Evolutionary conservation across 2,888 invertebrate genomes (phyloP).

Genomic region (Dusona sp.): DNA sequence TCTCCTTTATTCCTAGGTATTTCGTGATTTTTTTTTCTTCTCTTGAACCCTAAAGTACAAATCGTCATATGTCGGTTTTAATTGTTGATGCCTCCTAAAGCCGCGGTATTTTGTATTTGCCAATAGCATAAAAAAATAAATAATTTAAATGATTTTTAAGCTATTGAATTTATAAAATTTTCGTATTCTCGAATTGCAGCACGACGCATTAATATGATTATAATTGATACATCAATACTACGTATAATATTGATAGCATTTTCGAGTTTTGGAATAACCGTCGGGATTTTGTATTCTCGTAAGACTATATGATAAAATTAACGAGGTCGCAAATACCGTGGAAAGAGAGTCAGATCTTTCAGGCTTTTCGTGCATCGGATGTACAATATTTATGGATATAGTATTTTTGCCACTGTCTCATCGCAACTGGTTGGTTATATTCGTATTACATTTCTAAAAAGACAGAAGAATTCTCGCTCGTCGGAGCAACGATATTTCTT

Average conservation of each 20-base stretch:
- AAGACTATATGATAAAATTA: constrained; percentile 43
- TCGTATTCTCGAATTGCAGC: background rate
- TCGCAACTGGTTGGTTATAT: background rate
- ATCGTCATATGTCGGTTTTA: background rate
- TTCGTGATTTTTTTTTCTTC: constrained; percentile 22
- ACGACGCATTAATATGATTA: background rate
- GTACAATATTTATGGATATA: background rate
- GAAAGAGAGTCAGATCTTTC: constrained; percentile 56
- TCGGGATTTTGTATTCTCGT: background rate
- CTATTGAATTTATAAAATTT: background rate
- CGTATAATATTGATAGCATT: background rate
- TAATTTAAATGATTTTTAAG: background rate
- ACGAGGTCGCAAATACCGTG: constrained; percentile 54
- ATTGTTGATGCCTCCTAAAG: background rate
- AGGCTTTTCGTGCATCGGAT: constrained; percentile 9
- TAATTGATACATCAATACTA: background rate
- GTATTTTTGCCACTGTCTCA: constrained; percentile 8
- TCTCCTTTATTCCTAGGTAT: constrained; percentile 8
- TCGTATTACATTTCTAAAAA: constrained; percentile 42
- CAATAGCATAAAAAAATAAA: too few species aligned
- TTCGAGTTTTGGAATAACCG: background rate
- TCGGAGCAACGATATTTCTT: constrained; percentile 44
- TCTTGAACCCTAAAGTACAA: background rate
- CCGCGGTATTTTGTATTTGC: background rate
- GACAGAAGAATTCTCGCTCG: constrained; percentile 26